Base-by-base conservation (phyloP, 2,888 invertebrate species). In the Colletes collaris region DNA sequence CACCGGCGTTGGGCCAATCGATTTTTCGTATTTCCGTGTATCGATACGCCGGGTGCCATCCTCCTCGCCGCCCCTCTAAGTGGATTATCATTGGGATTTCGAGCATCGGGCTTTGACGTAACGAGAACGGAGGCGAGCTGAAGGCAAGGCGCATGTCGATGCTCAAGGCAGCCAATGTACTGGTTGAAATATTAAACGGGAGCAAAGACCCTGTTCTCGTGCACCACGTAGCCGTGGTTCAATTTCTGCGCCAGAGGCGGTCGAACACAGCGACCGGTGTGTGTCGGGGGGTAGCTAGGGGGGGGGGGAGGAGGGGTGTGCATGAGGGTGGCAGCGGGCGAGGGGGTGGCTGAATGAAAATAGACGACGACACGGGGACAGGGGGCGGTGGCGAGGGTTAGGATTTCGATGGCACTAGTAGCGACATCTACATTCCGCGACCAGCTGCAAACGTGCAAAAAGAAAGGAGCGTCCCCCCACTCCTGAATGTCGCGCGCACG, bases 141-240 rank as follows among this genome's bases (percentile, higher is more conserved):
- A 80, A 71, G 86, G 78, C 77, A 80, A 85, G 73, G 89, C 88
- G 90, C 91, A 89, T 90, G 91, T 90, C 91, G 90, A 90, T 90
- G 90, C 88, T 89, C 87, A 89, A 86, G 85, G 88, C 89, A 89
- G 90, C 91, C 90, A 90, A 91, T 92, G 90, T 91, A 91, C 91
- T 89, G 89, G 89, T 88, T 92, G 91, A 92, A 92, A 92, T 92
- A 92, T 92, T 92, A 92, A 92, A 91, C 90, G 92, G 89, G 92
- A 90, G 91, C 91, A 90, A 92, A 92, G 92, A 92, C 91, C 92
- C 88, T 88, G 85, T 86, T 87, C 88, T 81, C 88, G 86, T 87
- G 85, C 84, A 85, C 84, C 87, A 86, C 85, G 86, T 85, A 87
- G 81, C 78, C 83, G 78, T 81, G 85, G 83, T 88, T 88, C 86